Evolutionary conservation across 2,888 invertebrate species (phyloP), one percentile per base, ranked within the genome.

Genomic region (Amblyjoppa proteus): DNA sequence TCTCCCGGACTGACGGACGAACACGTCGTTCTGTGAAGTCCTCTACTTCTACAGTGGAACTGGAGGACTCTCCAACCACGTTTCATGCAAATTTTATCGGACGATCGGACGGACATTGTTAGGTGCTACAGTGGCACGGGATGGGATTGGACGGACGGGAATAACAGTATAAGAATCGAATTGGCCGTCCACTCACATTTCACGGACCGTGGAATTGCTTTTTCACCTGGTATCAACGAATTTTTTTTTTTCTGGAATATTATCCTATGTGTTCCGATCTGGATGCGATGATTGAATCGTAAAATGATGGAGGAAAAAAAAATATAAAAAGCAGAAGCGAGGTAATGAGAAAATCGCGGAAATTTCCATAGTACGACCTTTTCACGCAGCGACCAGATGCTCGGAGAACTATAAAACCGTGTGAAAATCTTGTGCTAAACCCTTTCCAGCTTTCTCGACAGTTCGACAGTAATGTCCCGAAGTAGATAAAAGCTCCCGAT

Each of bases 81-180:
- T 68, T 75, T 84, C 73, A 86, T 86, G 86, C 86, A 86, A 83
- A 86, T 86, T 83, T 86, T 58, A 83, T 86, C 81, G 80, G 56
- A 64, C 85, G 77, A 86, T 86, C 81, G 81, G 74, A 77, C 71
- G 31, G 73, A 70, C 69, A 41, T 58, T 53, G 76, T 64, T 74
- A 75, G 64, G 66, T 71, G 71, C 28, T 66, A 79, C 73, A 41
- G 64, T 77, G 28, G 49, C 74, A 13, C 58, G 66, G 68, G 75
- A 76, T 86, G 74, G 69, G 76, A 85, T 83, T 74, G 80, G 77
- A 38, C 56, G 75, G 20, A 75, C 56, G 49, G 31, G 71, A 81
- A 81, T 76, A 75, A 76, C 81, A 53, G 53, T 85, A 64, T 81
- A 70, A 82, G 76, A 79, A 82, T 73, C 76, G 75, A 85, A 81